Base-by-base conservation (phyloP, 2,888 invertebrate genomes). In the Pecten maximus region DNA sequence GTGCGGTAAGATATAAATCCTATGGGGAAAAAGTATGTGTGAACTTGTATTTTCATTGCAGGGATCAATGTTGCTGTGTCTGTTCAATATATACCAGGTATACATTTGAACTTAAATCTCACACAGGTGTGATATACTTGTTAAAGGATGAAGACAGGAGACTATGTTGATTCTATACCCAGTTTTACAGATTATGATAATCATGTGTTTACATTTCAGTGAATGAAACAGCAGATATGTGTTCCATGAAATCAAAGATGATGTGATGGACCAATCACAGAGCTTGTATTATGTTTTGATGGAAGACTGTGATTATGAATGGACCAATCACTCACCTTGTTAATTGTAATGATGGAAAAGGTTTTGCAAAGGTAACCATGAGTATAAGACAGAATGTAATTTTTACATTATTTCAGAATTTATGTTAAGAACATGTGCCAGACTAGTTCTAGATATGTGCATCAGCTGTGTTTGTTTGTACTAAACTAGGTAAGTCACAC, bases 191-290 rank as follows among this genome's bases (percentile, higher is more conserved):
- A 74, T 74, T 74, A 74, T 74, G 35, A 74, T 74, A 74, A 74
- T 74, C 35, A 74, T 28, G 74, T 74, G 74, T 74, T 74, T 74
- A 74, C 74, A 74, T 74, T 74, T 74, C 74, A 74, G 74, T 74
- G 74, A 74, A 8, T 74, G 74, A 74, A 74, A 74, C 74, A 74
- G 35, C 74, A 74, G 28, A 74, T 74, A 35, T 54, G n/a, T n/a
- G 54, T 54, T 54, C 54, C 54, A 54, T 74, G 74, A 74, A 74
- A 74, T 74, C 74, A 74, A 74, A 74, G 74, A 74, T 74, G 74
- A 74, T 74, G 74, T 74, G 74, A 74, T 74, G 74, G 74, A 74
- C 74, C 74, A 74, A 74, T 74, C 74, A 74, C 74, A 74, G 74
- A 74, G 74, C 74, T 74, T 74, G 74, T 74, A 74, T 74, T 74